Percentiles rank a stretch among this genome's conserved stretches.
These are phyloP conservation scores for Teleogryllus oceanicus DNA, from an alignment of 2,888 invertebrate genomes.

Conservation along the genomic window DNA sequence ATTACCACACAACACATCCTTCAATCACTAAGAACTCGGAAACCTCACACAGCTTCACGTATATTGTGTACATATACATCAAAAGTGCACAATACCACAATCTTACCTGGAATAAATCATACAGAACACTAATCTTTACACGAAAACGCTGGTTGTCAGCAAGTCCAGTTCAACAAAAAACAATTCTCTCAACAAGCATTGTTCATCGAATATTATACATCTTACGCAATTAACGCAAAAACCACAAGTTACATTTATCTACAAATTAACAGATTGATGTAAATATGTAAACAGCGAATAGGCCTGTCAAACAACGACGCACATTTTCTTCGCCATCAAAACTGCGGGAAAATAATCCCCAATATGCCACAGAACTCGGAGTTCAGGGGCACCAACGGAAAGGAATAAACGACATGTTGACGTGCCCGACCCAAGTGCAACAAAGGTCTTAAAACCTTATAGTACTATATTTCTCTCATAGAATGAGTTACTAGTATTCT, in stretches of 20 bases:
- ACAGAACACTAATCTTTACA: neutral
- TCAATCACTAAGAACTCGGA: neutral
- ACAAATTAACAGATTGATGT: neutral
- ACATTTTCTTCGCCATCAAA: constrained; percentile 26
- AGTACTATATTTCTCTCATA: neutral
- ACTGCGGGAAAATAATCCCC: constrained; percentile 32
- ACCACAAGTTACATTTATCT: neutral
- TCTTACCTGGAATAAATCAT: constrained; percentile 9
- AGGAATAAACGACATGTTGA: neutral
- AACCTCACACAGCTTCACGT: neutral
- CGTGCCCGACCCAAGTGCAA: constrained; percentile 7
- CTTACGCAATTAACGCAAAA: neutral
- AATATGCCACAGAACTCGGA: constrained; percentile 28
- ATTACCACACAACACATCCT: neutral
- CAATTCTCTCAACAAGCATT: neutral
- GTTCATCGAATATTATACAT: neutral
- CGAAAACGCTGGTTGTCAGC: constrained; percentile 9
- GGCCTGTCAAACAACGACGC: constrained; percentile 28
- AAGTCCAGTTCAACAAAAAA: neutral
- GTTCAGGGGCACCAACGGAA: constrained; percentile 28
- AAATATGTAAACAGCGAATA: neutral
- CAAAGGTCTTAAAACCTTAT: neutral
- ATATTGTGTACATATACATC: neutral
- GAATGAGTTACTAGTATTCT: neutral
- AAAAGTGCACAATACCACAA: neutral